Conservation (phyloP, 2,888 invertebrate species). For the Icerya purchasi region DNA sequence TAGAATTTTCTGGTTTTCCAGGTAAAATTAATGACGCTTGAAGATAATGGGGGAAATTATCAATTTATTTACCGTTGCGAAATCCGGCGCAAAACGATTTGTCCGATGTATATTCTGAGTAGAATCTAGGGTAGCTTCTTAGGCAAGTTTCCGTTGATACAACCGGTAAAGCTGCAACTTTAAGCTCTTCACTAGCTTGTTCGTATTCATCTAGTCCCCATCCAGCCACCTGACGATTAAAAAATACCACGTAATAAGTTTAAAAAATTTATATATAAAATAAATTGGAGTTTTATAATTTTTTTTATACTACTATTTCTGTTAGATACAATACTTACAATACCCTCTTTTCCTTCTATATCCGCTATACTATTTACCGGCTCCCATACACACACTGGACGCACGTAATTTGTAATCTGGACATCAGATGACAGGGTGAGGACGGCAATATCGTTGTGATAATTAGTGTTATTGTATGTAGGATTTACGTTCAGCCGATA, state of each 20-base stretch:
- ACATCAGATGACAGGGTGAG: slow-evolving; percentile 30
- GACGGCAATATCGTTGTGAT: slow-evolving; percentile 34
- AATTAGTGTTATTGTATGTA: slow-evolving; percentile 32
- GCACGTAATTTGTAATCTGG: slow-evolving; percentile 31
- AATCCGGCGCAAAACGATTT: slow-evolving; percentile 32
- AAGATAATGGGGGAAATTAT: too few species aligned
- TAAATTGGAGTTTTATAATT: background rate
- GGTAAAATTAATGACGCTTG: too few species aligned
- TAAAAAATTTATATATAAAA: too few species aligned
- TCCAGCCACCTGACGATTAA: slow-evolving; percentile 24
- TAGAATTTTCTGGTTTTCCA: too few species aligned
- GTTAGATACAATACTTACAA: slow-evolving; percentile 24
- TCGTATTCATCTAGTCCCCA: slow-evolving; percentile 33
- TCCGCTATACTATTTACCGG: slow-evolving; percentile 23
- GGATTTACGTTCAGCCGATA: slow-evolving; percentile 31
- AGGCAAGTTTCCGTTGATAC: slow-evolving; percentile 36
- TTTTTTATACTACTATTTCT: background rate
- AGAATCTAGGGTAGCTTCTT: slow-evolving; percentile 37
- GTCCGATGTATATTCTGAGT: slow-evolving; percentile 33
- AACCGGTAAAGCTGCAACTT: slow-evolving; percentile 36
- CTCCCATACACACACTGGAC: slow-evolving; percentile 38
- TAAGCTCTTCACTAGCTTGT: slow-evolving; percentile 29
- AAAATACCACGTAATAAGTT: background rate
- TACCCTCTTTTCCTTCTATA: slow-evolving; percentile 30
- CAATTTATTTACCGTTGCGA: slow-evolving; percentile 27